Evolutionary conservation across 2,888 invertebrate genomes (phyloP), one percentile per base, ranked within the genome.

Genomic region (Acrobasis suavella): DNA sequence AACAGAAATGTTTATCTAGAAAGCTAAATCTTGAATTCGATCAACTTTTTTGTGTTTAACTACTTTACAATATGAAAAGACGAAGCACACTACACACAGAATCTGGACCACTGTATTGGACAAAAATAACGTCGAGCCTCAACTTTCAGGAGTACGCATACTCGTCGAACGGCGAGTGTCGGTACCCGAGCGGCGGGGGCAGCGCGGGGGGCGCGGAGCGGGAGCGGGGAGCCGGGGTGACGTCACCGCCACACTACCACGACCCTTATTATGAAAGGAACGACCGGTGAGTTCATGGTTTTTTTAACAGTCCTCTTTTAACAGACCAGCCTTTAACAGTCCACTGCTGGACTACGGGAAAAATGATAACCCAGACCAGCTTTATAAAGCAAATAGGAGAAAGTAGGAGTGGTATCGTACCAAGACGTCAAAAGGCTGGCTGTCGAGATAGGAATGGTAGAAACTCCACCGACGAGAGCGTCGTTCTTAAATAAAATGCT

Each of bases 91-190:
- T 7, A 32, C 8, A 32, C 32, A 32, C 32, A 32, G 32, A 32
- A 32, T 32, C 42, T 10, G 2, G 42, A 14, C 14, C 42, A 14
- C 12, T 42, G 12, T 54, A 58, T 50, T 37, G 58, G 22, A 22
- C 46, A 54, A 54, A 0, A 22, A 50, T 49, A 32, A 32, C 9
- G 1, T 32, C 32, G 3, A 12, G n/a, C 12, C 46, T n/a, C 61
- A 14, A 15, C 12, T 51, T 56, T 9, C 79, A 91, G 89, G 90
- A 89, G 52, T 90, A 87, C 71, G 72, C 86, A 59, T 89, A 86
- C 72, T 69, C 78, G 38, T 65, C 78, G 0, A 89, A 88, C 76
- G 89, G 89, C 51, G 89, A 89, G 17, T 84, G 87, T 63, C 74
- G 89, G 16, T 81, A 75, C 74, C 62, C 65, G 54, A 69, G 66